Base-by-base conservation (phyloP, 2,113 vertebrate species). In the Gorsachius goisagi region DNA sequence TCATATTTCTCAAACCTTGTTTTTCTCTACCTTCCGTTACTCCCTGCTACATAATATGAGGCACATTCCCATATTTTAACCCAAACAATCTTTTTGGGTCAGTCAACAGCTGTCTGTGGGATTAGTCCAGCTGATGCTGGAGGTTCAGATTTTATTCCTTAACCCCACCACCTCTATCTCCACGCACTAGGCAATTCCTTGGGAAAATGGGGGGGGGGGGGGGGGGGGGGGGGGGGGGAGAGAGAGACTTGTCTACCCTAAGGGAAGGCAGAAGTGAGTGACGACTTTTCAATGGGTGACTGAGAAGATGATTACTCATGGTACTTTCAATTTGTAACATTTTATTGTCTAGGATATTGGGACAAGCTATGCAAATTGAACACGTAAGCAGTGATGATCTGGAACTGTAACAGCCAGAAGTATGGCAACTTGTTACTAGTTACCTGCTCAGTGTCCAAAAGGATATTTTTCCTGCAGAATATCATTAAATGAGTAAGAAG, bases 401-500 rank as follows among this genome's bases (percentile, higher is more conserved):
- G 72, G 83, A 78, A 95, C 52, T 47, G 49, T 58, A 86, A 55
- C 49, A 88, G 86, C 88, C 1, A 4, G 50, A 95, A 93, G 86
- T 82, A 39, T 23, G 41, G 59, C 84, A 92, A 89, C 77, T 92
- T 92, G 80, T 87, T 89, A 90, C 79, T 64, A 88, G 79, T 84
- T 87, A 79, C 80, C 73, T 88, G 74, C 78, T 95, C 81, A 71
- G 74, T 55, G 74, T 74, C 94, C 80, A 92, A 97, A 96, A 95
- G 60, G 71, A 3, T 62, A 59, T 55, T 72, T 78, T 80, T 89
- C 67, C 83, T 78, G 21, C 58, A 88, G 88, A 96, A 84, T 30
- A 39, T 89, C 76, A 85, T 86, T 91, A 39, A 89, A 91, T 93
- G 95, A 96, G 76, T 94, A 96, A 95, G 83, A 95, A 73, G 41